Conservation (phyloP, 2,888 invertebrate genomes). For the Pandemis heparana region DNA sequence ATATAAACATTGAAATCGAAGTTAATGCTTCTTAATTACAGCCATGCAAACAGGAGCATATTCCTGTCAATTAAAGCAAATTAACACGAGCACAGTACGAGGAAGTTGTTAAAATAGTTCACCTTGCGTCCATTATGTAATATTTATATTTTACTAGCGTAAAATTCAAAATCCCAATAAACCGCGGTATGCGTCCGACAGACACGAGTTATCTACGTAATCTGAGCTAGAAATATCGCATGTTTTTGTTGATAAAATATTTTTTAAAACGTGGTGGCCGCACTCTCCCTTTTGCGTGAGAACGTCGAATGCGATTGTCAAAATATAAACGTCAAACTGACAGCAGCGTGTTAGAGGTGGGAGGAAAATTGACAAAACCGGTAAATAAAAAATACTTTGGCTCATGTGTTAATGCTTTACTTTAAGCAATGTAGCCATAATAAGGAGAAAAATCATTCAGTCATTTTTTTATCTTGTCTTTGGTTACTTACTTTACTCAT, state of each 20-base stretch:
- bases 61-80: slow-evolving; percentile 53
- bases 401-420: slow-evolving; percentile 21
- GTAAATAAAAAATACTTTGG: background rate
- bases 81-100: slow-evolving; percentile 52
- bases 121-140: slow-evolving; percentile 79
- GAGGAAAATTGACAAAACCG: slow-evolving; percentile 2
- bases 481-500: slow-evolving; percentile 40
- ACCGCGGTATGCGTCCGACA: slow-evolving; percentile 22
- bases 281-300: slow-evolving; percentile 8
- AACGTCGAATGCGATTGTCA: slow-evolving; percentile 22
- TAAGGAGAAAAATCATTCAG: slow-evolving; percentile 15
- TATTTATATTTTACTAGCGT: slow-evolving; percentile 46
- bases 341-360: slow-evolving; percentile 4
- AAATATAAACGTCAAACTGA: slow-evolving; percentile 31
- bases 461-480: slow-evolving; percentile 36
- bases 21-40: slow-evolving; percentile 13
- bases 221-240: slow-evolving; percentile 61
- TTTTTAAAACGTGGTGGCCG: slow-evolving; percentile 49
- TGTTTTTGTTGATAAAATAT: slow-evolving; percentile 59
- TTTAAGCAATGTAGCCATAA: slow-evolving; percentile 23
- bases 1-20: background rate
- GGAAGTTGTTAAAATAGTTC: slow-evolving; percentile 63
- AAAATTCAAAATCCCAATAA: slow-evolving; percentile 18
- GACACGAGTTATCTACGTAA: slow-evolving; percentile 44
- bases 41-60: slow-evolving; percentile 27